phyloP scores from a whole-genome alignment of 2,113 vertebrate species.

The Eudyptes chrysolophus region DNA sequence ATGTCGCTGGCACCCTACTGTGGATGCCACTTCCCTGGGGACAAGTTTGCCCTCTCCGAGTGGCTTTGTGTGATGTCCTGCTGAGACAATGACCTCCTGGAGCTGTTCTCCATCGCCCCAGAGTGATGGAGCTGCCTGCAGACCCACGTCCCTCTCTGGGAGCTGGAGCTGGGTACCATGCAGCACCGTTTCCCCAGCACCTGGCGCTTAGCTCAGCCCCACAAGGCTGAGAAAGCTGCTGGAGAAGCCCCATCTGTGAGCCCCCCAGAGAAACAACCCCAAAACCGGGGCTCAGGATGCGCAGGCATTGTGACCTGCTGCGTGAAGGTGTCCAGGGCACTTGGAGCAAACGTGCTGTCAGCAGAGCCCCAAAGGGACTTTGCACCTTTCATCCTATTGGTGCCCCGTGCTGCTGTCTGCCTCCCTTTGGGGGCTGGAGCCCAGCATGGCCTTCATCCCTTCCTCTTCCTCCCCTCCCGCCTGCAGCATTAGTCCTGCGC shows the following conservation, averaged over 20 bases:
- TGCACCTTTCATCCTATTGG: conserved; percentile 3
- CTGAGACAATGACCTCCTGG: background rate
- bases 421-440: background rate
- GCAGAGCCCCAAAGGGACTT: background rate
- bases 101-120: background rate
- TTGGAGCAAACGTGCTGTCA: background rate
- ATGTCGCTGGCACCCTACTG: background rate
- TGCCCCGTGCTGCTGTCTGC: background rate
- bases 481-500: background rate
- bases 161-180: background rate
- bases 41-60: background rate
- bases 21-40: background rate
- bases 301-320: background rate
- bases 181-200: background rate
- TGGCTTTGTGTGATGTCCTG: background rate
- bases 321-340: background rate
- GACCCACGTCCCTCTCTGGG: background rate
- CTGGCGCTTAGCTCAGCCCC: background rate
- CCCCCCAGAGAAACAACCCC: background rate
- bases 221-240: background rate
- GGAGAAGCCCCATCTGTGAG: background rate
- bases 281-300: background rate
- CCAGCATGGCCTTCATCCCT: background rate
- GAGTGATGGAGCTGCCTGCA: background rate
- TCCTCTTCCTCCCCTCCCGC: background rate